These are phyloP conservation scores for Oeneis ivallda DNA, from an alignment of 2,888 invertebrate species.

Conservation along the genomic window DNA sequence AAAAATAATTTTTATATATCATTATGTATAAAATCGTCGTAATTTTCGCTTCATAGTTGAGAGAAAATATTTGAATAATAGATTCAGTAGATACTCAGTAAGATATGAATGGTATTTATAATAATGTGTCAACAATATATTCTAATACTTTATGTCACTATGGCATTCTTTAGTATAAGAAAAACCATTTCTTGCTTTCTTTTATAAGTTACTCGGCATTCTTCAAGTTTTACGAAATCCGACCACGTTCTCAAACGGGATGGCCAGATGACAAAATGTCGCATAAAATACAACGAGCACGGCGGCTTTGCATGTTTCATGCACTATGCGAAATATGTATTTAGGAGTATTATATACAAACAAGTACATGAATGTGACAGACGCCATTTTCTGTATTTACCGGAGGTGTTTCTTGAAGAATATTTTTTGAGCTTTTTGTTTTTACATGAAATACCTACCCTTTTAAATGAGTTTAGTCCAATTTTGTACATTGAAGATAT, in stretches of 20 bases:
- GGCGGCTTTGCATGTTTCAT: slow-evolving; percentile 64
- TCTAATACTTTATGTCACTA: slow-evolving; percentile 6
- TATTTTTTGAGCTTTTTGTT: slow-evolving; percentile 8
- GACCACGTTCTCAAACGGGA: slow-evolving; percentile 57
- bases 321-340: slow-evolving; percentile 60
- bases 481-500: too few relatives aligned
- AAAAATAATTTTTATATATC: too few relatives aligned
- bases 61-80: neutral
- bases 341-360: slow-evolving; percentile 45
- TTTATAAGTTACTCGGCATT: slow-evolving; percentile 41
- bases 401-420: slow-evolving; percentile 17
- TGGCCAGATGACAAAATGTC: slow-evolving; percentile 70
- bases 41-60: too few relatives aligned
- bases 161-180: slow-evolving; percentile 27
- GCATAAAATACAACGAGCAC: slow-evolving; percentile 64
- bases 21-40: too few relatives aligned
- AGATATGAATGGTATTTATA: neutral
- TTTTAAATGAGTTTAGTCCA: too few relatives aligned
- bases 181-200: slow-evolving; percentile 30
- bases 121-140: slow-evolving; percentile 8
- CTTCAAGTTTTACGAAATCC: slow-evolving; percentile 55
- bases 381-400: slow-evolving; percentile 15
- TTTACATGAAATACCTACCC: too few relatives aligned
- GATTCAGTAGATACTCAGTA: neutral
- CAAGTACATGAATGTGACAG: slow-evolving; percentile 33